Conservation (phyloP, 2,113 vertebrate species). For the Polypterus bichir region DNA sequence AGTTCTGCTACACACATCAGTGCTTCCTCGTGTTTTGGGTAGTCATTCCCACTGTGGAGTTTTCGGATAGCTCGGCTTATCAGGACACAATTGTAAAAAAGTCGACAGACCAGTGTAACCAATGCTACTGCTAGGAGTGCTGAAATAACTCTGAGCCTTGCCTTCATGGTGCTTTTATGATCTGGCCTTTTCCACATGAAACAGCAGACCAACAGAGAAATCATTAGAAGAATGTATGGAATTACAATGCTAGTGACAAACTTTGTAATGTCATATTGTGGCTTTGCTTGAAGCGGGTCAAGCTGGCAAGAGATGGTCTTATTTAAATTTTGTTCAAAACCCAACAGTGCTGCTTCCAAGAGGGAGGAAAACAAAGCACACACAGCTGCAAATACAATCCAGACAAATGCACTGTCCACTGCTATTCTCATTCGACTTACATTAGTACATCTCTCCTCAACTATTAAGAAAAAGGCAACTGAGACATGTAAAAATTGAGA, state of each 20-base stretch:
- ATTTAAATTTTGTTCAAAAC: conserved; percentile 18
- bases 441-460: conserved; percentile 20
- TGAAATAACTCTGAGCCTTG: conserved; percentile 12
- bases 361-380: conserved; percentile 37
- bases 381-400: conserved; percentile 22
- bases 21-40: conserved; percentile 15
- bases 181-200: conserved; percentile 21
- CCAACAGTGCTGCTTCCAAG: conserved; percentile 33
- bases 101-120: conserved; percentile 28
- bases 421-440: conserved; percentile 15
- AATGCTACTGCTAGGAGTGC: conserved; percentile 16
- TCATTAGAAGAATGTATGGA: conserved; percentile 34
- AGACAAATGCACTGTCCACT: conserved; percentile 9
- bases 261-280: conserved; percentile 45
- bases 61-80: conserved; percentile 32
- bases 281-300: conserved; percentile 34
- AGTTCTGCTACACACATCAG: conserved; percentile 52
- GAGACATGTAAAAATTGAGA: conserved; percentile 39
- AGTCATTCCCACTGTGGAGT: conserved; percentile 14
- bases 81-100: conserved; percentile 45
- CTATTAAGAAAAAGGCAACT: conserved; percentile 29
- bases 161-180: conserved; percentile 21
- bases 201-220: conserved; percentile 24
- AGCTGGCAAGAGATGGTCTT: conserved; percentile 33
- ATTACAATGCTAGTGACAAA: conserved; percentile 47